These are phyloP conservation scores for Theocolax elegans DNA, from an alignment of 1,140 invertebrate species.

Conservation along the genomic window DNA sequence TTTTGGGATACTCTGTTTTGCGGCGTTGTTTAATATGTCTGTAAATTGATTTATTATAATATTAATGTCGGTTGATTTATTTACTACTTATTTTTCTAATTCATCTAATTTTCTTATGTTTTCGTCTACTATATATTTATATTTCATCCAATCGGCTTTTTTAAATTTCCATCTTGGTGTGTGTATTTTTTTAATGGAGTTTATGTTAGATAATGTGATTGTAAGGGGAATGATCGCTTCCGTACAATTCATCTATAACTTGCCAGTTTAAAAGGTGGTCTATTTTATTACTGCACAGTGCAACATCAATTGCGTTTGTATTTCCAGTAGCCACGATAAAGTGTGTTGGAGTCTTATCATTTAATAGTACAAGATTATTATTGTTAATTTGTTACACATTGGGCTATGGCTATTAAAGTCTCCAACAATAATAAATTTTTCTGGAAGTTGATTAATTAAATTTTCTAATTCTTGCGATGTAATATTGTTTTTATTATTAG, in stretches of 20 bases:
- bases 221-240: constrained; percentile 56
- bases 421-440: constrained; percentile 51
- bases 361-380: constrained; percentile 42
- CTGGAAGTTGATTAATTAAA: constrained; percentile 49
- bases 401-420: constrained; percentile 55
- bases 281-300: constrained; percentile 46
- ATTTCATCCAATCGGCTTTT: constrained; percentile 49
- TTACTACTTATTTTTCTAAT: background rate
- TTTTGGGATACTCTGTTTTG: constrained; percentile 42
- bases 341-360: constrained; percentile 46
- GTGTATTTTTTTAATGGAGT: constrained; percentile 19
- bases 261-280: constrained; percentile 47
- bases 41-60: constrained; percentile 40
- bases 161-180: constrained; percentile 37
- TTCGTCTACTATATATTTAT: constrained; percentile 34
- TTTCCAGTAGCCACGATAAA: constrained; percentile 42
- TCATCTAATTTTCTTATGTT: constrained; percentile 18
- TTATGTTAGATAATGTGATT: constrained; percentile 36
- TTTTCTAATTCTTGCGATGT: constrained; percentile 42
- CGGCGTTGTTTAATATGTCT: constrained; percentile 44
- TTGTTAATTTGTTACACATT: constrained; percentile 48
- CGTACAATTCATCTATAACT: constrained; percentile 47
- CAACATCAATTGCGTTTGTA: constrained; percentile 48
- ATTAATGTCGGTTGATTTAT: constrained; percentile 35
- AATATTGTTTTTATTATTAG: constrained; percentile 34